phyloP scores from a whole-genome alignment of 2,797 vertebrate genomes.

The Benthosema pterotum region DNA sequence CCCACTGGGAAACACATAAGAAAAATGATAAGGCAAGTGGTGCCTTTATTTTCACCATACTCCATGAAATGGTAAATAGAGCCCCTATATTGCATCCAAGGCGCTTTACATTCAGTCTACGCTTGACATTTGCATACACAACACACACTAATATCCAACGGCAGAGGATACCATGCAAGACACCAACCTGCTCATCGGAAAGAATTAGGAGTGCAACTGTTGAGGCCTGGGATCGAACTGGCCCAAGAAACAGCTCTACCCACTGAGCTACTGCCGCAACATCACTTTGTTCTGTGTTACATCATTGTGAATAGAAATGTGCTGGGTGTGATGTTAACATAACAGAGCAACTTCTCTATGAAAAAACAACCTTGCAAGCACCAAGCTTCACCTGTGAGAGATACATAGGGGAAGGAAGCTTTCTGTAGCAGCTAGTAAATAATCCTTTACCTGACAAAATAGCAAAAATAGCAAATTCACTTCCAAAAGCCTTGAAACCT shows the following conservation, averaged over 20 bases:
- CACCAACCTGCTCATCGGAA: too few relatives aligned
- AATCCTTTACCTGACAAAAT: conserved; percentile 28
- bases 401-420: conserved; percentile 16
- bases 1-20: conserved; percentile 82
- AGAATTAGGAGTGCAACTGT: too few relatives aligned
- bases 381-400: conserved; percentile 12
- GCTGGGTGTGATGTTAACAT: background rate
- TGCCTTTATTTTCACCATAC: background rate
- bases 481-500: conserved; percentile 13
- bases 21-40: conserved; percentile 16
- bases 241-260: too few relatives aligned
- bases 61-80: background rate
- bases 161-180: too few relatives aligned
- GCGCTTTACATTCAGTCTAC: too few relatives aligned
- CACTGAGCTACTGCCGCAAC: background rate
- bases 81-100: too few relatives aligned
- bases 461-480: conserved; percentile 19
- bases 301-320: background rate
- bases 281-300: background rate
- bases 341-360: background rate
- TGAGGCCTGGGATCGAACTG: too few relatives aligned
- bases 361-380: background rate
- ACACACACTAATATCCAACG: too few relatives aligned
- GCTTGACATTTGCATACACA: too few relatives aligned
- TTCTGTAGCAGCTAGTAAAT: conserved; percentile 24